Base-by-base conservation (phyloP, 2,888 invertebrate species). In the Agelastica alni region DNA sequence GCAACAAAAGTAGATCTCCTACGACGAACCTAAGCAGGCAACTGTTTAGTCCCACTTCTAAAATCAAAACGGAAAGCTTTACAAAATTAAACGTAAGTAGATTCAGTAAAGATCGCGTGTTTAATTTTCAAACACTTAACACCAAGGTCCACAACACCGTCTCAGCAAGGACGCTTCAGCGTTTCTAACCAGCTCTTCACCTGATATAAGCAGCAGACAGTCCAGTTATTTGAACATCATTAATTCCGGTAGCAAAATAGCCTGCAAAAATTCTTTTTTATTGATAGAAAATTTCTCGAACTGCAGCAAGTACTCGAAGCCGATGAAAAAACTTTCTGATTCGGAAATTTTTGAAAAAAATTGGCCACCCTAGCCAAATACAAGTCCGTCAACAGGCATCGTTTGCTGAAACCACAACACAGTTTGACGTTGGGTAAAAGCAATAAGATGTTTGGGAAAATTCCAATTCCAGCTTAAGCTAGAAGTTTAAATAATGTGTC, bases 101-200 rank as follows among this genome's bases (percentile, higher is more conserved):
- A 13, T 86, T 86, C 65, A 86, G 86, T 68, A 85, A 85, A 3
- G 87, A 87, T 66, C 86, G 86, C 53, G 83, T 86, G 13, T 80
- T 86, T 53, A 85, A 83, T 53, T 82, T 85, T 2, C 82, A 84
- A 12, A 83, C 82, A 1, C 77, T 83, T 2, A 81, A 83, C 31
- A 77, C 81, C 53, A 71, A 81, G 67, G 79, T 81, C 62, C 81
- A 82, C 9, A 83, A 83, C 66, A 77, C 77, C 10, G 83, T 83
- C 73, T 87, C 37, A 86, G 86, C 69, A 83, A 85, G 59, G 87
- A 86, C 59, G 81, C 84, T 0, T 80, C 80, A 39, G 79, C 80
- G 39, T 78, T 85, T 56, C 62, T 77, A 20, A 80, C 80, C 1
- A 83, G 76, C 62, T 85, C 85, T 37, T 85, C 85, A 4, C 85